These are phyloP conservation scores for Cremastinae sp. DNA, from an alignment of 2,888 invertebrate species.

Conservation along the genomic window DNA sequence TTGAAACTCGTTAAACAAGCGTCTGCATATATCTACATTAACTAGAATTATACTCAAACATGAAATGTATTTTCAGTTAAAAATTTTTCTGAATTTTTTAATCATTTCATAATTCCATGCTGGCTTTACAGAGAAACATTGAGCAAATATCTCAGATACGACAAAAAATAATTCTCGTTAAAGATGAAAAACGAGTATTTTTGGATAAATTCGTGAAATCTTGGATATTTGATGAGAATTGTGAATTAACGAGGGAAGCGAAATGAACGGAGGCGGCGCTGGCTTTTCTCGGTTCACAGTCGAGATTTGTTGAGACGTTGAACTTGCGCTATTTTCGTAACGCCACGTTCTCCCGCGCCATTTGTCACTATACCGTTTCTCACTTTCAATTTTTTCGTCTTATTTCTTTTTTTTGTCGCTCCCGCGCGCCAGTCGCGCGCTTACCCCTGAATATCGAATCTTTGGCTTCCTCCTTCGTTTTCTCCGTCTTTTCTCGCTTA, in stretches of 20 bases:
- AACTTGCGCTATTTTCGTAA: constrained; percentile 64
- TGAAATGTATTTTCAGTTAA: no score
- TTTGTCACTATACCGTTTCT: constrained; percentile 15
- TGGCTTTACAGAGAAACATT: no score
- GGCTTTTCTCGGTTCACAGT: constrained; percentile 30
- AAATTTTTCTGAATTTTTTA: no score
- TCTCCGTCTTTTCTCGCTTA: background rate
- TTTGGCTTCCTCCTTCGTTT: constrained; percentile 15
- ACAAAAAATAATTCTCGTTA: background rate
- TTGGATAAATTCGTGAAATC: background rate
- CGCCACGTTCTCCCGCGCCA: constrained; percentile 38
- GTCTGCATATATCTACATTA: no score
- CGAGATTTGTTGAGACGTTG: constrained; percentile 56
- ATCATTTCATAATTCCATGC: no score
- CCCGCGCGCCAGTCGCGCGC: background rate
- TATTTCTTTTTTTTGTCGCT: background rate
- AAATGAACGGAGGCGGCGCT: constrained; percentile 12
- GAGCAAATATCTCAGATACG: no score
- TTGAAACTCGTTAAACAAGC: no score
- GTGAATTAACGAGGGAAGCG: background rate
- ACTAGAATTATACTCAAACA: no score
- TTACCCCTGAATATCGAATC: background rate
- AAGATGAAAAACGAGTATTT: background rate
- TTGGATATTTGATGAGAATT: background rate
- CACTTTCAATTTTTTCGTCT: constrained; percentile 13